Base-by-base conservation (phyloP, 2,113 vertebrate genomes). In the Centropus bengalensis region DNA sequence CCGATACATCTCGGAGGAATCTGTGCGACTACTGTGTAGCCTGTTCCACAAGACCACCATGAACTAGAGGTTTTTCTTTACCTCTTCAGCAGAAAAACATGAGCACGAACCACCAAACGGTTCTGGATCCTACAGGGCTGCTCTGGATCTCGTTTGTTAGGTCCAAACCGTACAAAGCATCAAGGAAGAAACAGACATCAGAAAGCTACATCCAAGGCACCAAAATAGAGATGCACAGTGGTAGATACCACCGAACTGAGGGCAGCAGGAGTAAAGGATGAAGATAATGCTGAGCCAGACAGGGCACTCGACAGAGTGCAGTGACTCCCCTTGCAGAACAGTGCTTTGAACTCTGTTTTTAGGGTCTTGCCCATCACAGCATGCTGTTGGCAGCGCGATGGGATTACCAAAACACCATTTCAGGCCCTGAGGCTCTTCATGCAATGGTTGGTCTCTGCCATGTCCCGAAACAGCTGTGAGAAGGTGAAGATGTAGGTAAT, bases 231-330 rank as follows among this genome's bases (percentile, higher is more conserved):
- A 13, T 19, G 49, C 14, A 51, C 18, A 28, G 16, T 5, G 5
- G 51, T 9, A 33, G 10, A 16, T 4, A 38, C 6, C 23, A n/a
- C 38, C 11, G 17, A 42, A 74, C 22, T 28, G 30, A 2, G 33
- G 13, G 11, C 26, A 52, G 44, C 54, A 20, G 20, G 5, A 4
- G 9, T 59, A 14, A 28, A 77, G 33, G 38, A 18, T 21, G 21
- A 7, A 77, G 63, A 12, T 28, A 56, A 26, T 0, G 0, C 14
- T 14, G 58, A 86, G 30, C 32, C 52, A 75, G 32, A 8, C 10
- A 54, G 9, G 12, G n/a, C 55, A 60, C 11, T 42, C 10, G 32
- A 42, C 28, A 4, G 5, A 20, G 27, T 0, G 1, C 1, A 38
- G 6, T 13, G 8, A 27, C 59, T 69, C 26, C 28, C 7, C 55